Evolutionary conservation across 2,888 invertebrate genomes (phyloP).

Genomic region (Leistus spinibarbis): DNA sequence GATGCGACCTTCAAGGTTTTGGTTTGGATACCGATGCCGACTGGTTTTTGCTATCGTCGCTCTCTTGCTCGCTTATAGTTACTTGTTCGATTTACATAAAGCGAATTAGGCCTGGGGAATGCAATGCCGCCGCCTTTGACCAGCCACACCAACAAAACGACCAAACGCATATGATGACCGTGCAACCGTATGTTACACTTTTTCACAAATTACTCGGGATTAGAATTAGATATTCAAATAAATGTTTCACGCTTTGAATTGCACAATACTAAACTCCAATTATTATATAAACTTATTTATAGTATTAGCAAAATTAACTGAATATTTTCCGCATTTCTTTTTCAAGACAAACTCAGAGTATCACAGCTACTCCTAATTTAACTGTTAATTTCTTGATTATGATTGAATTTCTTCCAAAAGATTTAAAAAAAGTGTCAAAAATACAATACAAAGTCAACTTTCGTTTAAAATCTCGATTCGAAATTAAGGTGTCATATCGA

Average conservation of each 20-base stretch:
- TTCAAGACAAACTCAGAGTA: too few species aligned
- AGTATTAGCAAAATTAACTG: too few species aligned
- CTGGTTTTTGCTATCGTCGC: background rate
- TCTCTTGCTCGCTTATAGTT: background rate
- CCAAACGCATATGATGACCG: too few species aligned
- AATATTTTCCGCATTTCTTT: too few species aligned
- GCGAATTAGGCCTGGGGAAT: background rate
- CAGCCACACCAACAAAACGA: background rate
- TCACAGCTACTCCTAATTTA: too few species aligned
- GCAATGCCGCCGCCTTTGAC: background rate
- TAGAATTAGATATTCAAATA: background rate
- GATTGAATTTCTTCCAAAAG: too few species aligned
- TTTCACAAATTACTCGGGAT: background rate
- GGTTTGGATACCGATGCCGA: background rate
- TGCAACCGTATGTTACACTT: background rate
- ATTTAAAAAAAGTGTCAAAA: too few species aligned
- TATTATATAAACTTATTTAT: background rate
- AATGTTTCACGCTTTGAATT: background rate
- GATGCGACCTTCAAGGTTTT: conserved; percentile 3
- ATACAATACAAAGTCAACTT: too few species aligned
- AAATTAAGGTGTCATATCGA: too few species aligned
- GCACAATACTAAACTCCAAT: background rate
- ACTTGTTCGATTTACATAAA: background rate
- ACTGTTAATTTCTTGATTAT: too few species aligned
- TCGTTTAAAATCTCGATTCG: too few species aligned